Percentiles rank a stretch among this genome's conserved stretches.
Evolutionary conservation across 2,797 vertebrate species (phyloP).

Genomic region (Ceryle rudis): DNA sequence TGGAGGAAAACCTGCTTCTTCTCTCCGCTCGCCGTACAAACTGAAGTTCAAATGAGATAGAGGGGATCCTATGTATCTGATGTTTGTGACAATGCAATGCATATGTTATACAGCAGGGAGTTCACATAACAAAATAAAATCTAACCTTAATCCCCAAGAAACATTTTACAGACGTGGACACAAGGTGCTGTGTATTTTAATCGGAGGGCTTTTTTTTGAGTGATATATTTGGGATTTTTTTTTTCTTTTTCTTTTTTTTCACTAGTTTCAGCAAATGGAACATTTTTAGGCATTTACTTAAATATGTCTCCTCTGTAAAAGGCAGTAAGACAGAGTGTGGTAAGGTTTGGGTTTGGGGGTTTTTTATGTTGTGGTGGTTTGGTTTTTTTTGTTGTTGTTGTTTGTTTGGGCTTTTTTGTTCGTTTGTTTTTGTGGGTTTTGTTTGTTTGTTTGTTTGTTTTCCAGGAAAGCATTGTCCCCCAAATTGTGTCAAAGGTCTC

Average conservation of each 20-base stretch:
- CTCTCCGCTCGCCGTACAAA: neutral
- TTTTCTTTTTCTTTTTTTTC: neutral
- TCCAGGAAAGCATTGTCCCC: neutral
- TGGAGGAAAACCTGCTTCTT: conserved; percentile 29
- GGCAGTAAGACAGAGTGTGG: neutral
- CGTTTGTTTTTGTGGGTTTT: too few species aligned
- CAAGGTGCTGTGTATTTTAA: neutral
- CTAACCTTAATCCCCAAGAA: neutral
- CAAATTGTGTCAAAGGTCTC: neutral
- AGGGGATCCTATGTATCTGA: neutral
- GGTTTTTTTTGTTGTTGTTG: too few species aligned
- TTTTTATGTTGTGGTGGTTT: too few species aligned
- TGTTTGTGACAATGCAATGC: neutral
- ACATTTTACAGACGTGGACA: neutral
- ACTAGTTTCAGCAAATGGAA: neutral
- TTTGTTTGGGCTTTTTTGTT: too few species aligned
- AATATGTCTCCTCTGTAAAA: neutral
- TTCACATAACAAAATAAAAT: neutral
- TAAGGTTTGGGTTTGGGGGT: neutral
- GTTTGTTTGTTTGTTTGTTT: too few species aligned
- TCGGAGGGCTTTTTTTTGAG: neutral
- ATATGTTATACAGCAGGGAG: neutral
- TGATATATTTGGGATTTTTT: neutral
- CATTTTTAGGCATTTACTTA: neutral
- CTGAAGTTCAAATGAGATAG: neutral